phyloP scores from a whole-genome alignment of 2,888 invertebrate species.

The Patella ulyssiponensis region DNA sequence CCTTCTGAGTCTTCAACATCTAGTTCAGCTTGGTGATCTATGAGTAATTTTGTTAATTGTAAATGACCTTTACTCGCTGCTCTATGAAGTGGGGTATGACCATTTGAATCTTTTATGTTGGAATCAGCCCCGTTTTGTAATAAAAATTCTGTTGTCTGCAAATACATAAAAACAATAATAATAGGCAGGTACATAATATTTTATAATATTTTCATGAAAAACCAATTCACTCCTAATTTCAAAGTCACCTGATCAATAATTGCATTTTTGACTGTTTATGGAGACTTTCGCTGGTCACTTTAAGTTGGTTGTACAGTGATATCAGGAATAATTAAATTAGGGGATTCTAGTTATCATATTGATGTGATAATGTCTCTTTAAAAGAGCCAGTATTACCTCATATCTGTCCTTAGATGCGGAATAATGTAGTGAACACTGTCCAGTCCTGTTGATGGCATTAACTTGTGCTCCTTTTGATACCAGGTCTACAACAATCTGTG shows the following conservation, averaged over 20 bases:
- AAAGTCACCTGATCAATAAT: too few species aligned
- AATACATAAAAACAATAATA: background rate
- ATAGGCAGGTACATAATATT: too few species aligned
- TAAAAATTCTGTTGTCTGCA: constrained; percentile 80
- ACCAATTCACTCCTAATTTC: background rate
- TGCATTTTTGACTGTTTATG: background rate
- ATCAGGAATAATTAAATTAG: too few species aligned
- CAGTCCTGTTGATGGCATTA: constrained; percentile 81
- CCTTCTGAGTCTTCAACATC: constrained; percentile 81
- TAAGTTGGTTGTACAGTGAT: too few species aligned
- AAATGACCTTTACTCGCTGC: constrained; percentile 84
- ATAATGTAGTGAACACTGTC: constrained; percentile 88
- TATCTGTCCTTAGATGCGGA: constrained; percentile 87
- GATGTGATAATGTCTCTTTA: background rate
- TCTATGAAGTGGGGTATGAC: constrained; percentile 80
- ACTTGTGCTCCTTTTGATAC: constrained; percentile 81
- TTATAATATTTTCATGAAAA: too few species aligned
- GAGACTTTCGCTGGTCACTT: too few species aligned
- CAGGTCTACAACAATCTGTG: constrained; percentile 79
- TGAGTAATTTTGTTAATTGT: constrained; percentile 79
- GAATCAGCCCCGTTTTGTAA: constrained; percentile 80
- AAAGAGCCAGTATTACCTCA: constrained; percentile 74
- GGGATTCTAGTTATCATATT: too few species aligned
- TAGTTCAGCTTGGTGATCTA: constrained; percentile 75
- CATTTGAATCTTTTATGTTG: constrained; percentile 75